These are phyloP conservation scores for Lepus americanus DNA, from an alignment of 2,113 vertebrate species.

Conservation along the genomic window DNA sequence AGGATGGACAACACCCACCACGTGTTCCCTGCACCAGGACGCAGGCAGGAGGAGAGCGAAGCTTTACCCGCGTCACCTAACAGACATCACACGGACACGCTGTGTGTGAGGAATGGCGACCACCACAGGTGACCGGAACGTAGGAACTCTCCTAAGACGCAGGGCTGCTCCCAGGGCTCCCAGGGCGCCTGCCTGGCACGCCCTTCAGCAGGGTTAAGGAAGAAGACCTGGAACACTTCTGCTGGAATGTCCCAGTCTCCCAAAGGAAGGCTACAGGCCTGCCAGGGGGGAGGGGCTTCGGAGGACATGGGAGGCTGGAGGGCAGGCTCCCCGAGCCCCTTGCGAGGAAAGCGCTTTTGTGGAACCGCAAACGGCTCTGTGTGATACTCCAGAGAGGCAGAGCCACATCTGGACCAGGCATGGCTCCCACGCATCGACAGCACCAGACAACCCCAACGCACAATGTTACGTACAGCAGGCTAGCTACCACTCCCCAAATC, in stretches of 20 bases:
- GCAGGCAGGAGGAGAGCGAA: neutral
- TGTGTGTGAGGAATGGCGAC: neutral
- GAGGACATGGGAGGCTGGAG: rapidly evolving
- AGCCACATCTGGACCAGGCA: rapidly evolving
- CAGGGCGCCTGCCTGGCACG: neutral
- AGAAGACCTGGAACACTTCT: neutral
- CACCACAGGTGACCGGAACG: neutral
- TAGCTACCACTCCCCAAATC: neutral
- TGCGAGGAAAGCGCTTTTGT: neutral
- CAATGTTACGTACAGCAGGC: rapidly evolving
- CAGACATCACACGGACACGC: neutral
- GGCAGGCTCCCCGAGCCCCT: neutral
- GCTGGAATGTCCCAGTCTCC: neutral
- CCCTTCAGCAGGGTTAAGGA: neutral
- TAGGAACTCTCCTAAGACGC: neutral
- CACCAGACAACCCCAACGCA: too few relatives aligned
- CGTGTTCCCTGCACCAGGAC: neutral
- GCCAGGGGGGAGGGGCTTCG: neutral
- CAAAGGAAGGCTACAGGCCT: neutral
- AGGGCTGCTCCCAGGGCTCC: neutral
- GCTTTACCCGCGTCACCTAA: too few relatives aligned
- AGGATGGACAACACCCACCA: rapidly evolving
- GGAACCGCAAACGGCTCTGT: neutral
- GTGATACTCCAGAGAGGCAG: neutral
- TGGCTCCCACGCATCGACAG: neutral